phyloP scores from a whole-genome alignment of 1,140 invertebrate species.

The Oncopodura yosiiana region DNA sequence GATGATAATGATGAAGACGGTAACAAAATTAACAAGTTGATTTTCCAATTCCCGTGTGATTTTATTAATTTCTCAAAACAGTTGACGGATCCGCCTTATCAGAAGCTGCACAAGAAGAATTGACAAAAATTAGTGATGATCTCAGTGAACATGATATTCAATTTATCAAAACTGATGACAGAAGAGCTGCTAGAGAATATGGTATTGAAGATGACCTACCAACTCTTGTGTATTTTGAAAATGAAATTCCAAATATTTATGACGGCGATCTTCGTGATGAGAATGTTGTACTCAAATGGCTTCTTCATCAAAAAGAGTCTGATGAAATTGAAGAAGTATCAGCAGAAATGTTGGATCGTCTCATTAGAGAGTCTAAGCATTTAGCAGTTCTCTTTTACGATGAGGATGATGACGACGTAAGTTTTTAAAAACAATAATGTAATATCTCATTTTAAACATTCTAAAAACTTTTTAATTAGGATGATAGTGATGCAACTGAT shows the following conservation, averaged over 20 bases:
- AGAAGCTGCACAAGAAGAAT: slow-evolving; percentile 56
- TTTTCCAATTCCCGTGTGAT: background rate
- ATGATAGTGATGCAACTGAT: slow-evolving; percentile 56
- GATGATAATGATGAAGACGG: slow-evolving; percentile 73
- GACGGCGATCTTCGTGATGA: slow-evolving; percentile 85
- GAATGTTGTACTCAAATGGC: slow-evolving; percentile 79
- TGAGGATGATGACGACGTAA: slow-evolving; percentile 46
- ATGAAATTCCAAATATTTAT: slow-evolving; percentile 82
- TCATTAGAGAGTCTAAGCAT: slow-evolving; percentile 77
- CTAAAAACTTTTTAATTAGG: slow-evolving; percentile 38
- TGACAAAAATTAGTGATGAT: slow-evolving; percentile 88
- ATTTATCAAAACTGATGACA: slow-evolving; percentile 86
- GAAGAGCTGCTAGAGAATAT: slow-evolving; percentile 63
- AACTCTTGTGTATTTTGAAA: slow-evolving; percentile 84
- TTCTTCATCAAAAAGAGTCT: slow-evolving; percentile 71
- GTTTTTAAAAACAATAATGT: too few species aligned
- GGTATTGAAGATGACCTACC: slow-evolving; percentile 77
- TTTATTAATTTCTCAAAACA: background rate
- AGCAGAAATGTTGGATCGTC: slow-evolving; percentile 81
- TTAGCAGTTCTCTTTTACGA: slow-evolving; percentile 86
- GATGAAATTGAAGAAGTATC: slow-evolving; percentile 93
- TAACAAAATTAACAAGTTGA: background rate
- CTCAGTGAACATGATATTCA: slow-evolving; percentile 83
- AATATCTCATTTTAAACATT: background rate
- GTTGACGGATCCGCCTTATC: slow-evolving; percentile 26